Base-by-base conservation (phyloP, 2,113 vertebrate genomes). In the Ptychochromis oligacanthus region DNA sequence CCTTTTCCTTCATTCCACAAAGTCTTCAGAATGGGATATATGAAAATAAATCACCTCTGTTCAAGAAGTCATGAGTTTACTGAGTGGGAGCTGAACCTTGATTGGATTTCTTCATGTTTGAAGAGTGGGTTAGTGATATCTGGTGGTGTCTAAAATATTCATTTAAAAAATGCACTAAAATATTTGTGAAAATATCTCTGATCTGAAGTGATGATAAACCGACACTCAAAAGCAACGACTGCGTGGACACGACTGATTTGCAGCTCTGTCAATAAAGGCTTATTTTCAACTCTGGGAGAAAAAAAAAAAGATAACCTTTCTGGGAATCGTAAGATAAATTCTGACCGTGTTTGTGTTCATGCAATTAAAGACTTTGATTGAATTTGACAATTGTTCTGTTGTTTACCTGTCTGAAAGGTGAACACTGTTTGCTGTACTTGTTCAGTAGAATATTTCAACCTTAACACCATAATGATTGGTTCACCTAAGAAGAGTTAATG, bases 31-130 rank as follows among this genome's bases (percentile, higher is more conserved):
- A 54, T 28, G 17, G 57, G 24, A 55, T 72, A 1, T 13, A 46
- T 57, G 10, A 81, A 80, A 55, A 62, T 59, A 46, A 75, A 75
- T 12, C 52, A 26, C 5, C 38, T 79, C 13, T 72, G 17, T 82
- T 75, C 18, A 36, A 70, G 26, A 67, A 49, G 17, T 57, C 11
- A 9, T 14, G 57, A 77, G 26, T 59, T 46, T 36, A 60, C 61
- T 64, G 31, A 76, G 5, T 64, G 56, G 76, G 11, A 20, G 34
- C n/a, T 90, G n/a, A 78, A 77, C 20, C 26, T 40, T 14, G 1
- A 28, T 58, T 38, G 10, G 9, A 79, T 70, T 57, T 58, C 46
- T 46, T 14, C 26, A 17, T 55, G 12, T 74, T 64, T 2, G 8
- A 26, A 60, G 8, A 77, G 34, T 17, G 22, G 31, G 18, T n/a